These are phyloP conservation scores for Actinemys pallida DNA, from an alignment of 2,113 vertebrate genomes.

Conservation along the genomic window DNA sequence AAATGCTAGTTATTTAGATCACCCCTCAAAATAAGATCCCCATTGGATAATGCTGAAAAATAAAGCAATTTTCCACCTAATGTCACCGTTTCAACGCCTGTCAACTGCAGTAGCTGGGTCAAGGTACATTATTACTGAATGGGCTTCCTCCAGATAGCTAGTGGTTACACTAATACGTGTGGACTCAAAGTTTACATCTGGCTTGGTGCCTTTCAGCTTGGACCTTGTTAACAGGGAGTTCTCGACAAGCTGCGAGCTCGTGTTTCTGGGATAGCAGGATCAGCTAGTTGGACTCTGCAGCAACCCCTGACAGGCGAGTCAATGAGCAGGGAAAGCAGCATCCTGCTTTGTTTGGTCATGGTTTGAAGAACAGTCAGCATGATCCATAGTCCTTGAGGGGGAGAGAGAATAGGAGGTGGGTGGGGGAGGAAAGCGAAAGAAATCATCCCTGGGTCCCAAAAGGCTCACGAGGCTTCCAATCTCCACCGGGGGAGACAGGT, in stretches of 20 bases:
- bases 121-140: background rate
- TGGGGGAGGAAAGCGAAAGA: background rate
- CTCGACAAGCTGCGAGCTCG: background rate
- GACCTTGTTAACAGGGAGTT: background rate
- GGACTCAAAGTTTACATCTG: background rate
- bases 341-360: background rate
- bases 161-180: background rate
- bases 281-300: background rate
- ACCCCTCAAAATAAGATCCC: constrained; percentile 1
- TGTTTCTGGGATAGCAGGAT: background rate
- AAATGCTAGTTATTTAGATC: background rate
- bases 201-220: background rate
- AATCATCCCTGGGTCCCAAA: background rate
- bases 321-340: fast-evolving
- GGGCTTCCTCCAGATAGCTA: fast-evolving
- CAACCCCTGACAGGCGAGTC: background rate
- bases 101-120: background rate
- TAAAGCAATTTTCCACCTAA: background rate
- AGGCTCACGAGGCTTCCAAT: background rate
- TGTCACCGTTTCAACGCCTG: background rate
- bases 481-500: background rate
- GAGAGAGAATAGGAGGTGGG: background rate
- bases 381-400: background rate
- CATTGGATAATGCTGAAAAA: background rate
- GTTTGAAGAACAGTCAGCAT: background rate